A percentile compares a stretch with the other conserved stretches of the same genome.
phyloP scores from a whole-genome alignment of 1,140 invertebrate species.

The Zeugodacus cucurbitae region DNA sequence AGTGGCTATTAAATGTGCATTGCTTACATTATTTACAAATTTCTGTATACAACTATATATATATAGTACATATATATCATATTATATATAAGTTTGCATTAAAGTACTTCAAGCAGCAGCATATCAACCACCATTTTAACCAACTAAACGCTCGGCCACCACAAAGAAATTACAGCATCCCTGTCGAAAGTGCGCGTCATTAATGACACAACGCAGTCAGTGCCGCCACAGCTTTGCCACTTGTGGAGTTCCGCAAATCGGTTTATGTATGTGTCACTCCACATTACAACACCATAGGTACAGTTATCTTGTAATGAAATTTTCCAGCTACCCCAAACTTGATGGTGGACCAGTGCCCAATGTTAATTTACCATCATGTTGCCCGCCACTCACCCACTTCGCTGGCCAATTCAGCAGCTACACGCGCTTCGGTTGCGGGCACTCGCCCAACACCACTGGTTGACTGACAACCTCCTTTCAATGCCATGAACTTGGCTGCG shows the following conservation, averaged over 20 bases:
- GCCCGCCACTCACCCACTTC: background rate
- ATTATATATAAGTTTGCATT: background rate
- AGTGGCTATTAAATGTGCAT: background rate
- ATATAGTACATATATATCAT: background rate
- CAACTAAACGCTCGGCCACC: background rate
- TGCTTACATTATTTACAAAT: background rate
- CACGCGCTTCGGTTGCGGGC: background rate
- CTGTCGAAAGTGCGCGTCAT: background rate
- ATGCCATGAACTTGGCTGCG: background rate
- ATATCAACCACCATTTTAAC: background rate
- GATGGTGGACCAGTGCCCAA: background rate
- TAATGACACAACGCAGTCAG: background rate
- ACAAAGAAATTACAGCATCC: background rate
- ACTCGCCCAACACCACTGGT: background rate
- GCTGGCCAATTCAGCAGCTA: background rate
- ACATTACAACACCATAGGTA: background rate
- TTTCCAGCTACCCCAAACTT: background rate
- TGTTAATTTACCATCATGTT: background rate
- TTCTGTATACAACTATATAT: background rate
- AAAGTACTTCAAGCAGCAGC: background rate
- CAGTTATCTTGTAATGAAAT: background rate
- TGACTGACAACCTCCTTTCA: background rate
- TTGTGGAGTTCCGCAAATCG: background rate
- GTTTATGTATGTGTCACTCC: background rate
- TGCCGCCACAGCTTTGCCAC: background rate